Evolutionary conservation across 2,113 vertebrate species (phyloP).

Genomic region (Vidua chalybeata): DNA sequence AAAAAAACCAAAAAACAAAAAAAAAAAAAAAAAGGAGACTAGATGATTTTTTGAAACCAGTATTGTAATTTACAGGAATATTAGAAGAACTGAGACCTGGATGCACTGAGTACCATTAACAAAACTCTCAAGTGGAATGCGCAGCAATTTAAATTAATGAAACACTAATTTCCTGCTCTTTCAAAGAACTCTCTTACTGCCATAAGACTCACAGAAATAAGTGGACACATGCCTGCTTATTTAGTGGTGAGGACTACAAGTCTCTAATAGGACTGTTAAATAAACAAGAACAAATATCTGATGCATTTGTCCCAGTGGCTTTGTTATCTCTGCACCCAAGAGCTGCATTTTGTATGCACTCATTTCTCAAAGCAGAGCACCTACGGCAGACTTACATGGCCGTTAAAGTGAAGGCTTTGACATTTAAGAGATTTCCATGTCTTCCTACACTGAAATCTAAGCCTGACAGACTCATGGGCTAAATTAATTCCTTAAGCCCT

Average conservation of each 20-base stretch:
- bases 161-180: neutral
- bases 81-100: neutral
- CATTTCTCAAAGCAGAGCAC: neutral
- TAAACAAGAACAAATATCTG: neutral
- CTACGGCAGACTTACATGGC: neutral
- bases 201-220: neutral
- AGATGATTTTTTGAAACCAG: too few species aligned
- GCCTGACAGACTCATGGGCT: neutral
- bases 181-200: neutral
- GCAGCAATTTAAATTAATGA: neutral
- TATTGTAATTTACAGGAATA: neutral
- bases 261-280: neutral
- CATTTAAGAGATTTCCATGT: neutral
- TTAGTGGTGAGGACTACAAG: neutral
- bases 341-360: neutral
- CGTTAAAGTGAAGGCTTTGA: neutral
- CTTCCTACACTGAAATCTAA: neutral
- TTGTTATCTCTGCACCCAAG: neutral
- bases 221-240: neutral
- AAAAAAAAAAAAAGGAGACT: accelerated
- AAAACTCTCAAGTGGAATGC: neutral
- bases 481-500: conserved; percentile 27
- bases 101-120: neutral
- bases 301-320: neutral
- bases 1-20: accelerated